Percentiles rank a stretch among this genome's conserved stretches.
Evolutionary conservation across 64 coral and sea anemone species (phyloP).

Genomic region (Pocillopora damicornis): DNA sequence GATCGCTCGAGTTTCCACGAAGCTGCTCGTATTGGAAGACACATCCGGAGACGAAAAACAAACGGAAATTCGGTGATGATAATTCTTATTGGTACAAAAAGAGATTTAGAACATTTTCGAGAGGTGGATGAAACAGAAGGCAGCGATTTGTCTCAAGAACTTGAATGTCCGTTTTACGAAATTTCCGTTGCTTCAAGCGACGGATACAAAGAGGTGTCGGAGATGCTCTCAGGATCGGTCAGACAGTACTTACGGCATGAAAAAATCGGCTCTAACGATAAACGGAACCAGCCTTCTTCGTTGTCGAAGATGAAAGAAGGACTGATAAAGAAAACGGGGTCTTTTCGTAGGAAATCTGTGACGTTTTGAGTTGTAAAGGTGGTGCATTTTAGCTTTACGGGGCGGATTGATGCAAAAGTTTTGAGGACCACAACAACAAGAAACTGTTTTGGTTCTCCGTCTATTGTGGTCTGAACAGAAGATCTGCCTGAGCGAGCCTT

Average conservation of each 20-base stretch:
- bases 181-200: constrained; percentile 71
- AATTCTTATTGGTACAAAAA: constrained; percentile 77
- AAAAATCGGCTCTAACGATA: constrained; percentile 36
- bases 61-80: constrained; percentile 44
- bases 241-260: constrained; percentile 62
- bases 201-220: constrained; percentile 78
- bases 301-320: constrained; percentile 88
- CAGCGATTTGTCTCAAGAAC: constrained; percentile 67
- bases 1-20: constrained; percentile 72
- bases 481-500: too few relatives aligned
- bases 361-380: constrained; percentile 13
- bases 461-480: too few relatives aligned
- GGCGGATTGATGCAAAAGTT: too few relatives aligned
- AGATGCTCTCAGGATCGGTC: constrained; percentile 60
- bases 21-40: constrained; percentile 67
- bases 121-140: constrained; percentile 84
- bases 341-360: constrained; percentile 77
- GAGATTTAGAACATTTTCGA: constrained; percentile 74
- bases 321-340: constrained; percentile 66
- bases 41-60: constrained; percentile 67
- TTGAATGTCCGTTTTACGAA: constrained; percentile 87
- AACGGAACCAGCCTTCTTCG: constrained; percentile 38
- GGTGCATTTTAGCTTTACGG: too few relatives aligned
- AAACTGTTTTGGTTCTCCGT: too few relatives aligned
- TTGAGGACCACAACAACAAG: too few relatives aligned